A percentile compares a stretch with the other conserved stretches of the same genome.
phyloP scores from a whole-genome alignment of 2,113 vertebrate species.

The Hydrolagus affinis region DNA sequence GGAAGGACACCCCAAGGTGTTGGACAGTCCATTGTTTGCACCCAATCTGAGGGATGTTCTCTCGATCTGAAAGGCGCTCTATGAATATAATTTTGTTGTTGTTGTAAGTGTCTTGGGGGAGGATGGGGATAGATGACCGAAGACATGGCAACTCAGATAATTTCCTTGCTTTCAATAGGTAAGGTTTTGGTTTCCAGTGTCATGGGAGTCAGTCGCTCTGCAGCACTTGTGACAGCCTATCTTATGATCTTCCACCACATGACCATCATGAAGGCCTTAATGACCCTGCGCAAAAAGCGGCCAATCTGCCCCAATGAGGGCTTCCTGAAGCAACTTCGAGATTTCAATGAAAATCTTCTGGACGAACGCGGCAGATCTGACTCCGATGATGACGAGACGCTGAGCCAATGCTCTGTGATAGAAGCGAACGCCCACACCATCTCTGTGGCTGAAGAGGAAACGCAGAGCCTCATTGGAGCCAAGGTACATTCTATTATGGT shows the following conservation, averaged over 20 bases:
- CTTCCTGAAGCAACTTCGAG: conserved; percentile 86
- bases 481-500: conserved; percentile 57
- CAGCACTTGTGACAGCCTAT: conserved; percentile 81
- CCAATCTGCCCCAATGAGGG: conserved; percentile 84
- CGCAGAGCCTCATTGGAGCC: conserved; percentile 50
- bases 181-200: conserved; percentile 87
- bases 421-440: conserved; percentile 41
- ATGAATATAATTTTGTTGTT: too few species aligned
- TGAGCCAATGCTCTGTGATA: conserved; percentile 66
- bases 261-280: conserved; percentile 79
- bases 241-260: conserved; percentile 96
- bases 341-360: conserved; percentile 79
- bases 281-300: conserved; percentile 74
- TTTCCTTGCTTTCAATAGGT: conserved; percentile 53
- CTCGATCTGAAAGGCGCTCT: too few species aligned
- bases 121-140: not conserved
- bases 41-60: too few species aligned
- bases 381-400: conserved; percentile 47
- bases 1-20: too few species aligned
- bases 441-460: conserved; percentile 43
- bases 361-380: conserved; percentile 68
- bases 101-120: too few species aligned
- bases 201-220: conserved; percentile 87
- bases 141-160: conserved; percentile 36
- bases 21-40: too few species aligned